These are phyloP conservation scores for Syngnathus floridae DNA, from an alignment of 2,113 vertebrate species.

Conservation along the genomic window DNA sequence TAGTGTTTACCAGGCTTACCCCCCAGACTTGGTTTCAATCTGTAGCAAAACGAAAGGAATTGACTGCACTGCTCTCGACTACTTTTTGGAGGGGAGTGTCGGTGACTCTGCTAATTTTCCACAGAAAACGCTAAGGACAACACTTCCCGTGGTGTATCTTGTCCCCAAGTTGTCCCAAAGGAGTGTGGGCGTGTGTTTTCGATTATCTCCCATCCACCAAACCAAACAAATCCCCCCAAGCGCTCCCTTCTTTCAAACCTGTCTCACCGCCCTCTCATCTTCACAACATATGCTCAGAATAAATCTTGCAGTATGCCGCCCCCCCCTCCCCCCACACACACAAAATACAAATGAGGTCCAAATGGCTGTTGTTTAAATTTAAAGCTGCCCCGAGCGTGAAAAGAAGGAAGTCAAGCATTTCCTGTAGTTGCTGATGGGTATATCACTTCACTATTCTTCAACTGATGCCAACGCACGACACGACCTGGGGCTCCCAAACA, in stretches of 20 bases:
- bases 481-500: not conserved
- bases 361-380: no score
- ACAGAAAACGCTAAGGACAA: constrained; percentile 17
- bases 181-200: constrained; percentile 21
- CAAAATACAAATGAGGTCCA: no score
- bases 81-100: not conserved
- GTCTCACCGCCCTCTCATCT: constrained; percentile 48
- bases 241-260: not conserved
- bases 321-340: no score
- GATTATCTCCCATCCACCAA: constrained; percentile 39
- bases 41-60: not conserved
- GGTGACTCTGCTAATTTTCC: constrained; percentile 9
- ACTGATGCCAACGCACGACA: constrained; percentile 28
- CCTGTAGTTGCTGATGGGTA: constrained; percentile 33
- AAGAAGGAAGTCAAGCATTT: constrained; percentile 44
- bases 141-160: constrained; percentile 44
- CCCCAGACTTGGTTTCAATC: not conserved
- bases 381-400: constrained; percentile 17
- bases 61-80: not conserved
- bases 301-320: constrained; percentile 52
- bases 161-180: constrained; percentile 40
- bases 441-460: constrained; percentile 66
- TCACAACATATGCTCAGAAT: constrained; percentile 60
- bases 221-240: constrained; percentile 4
- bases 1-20: no score